Evolutionary conservation across 2,888 invertebrate species (phyloP), one percentile per base, ranked within the genome.

Genomic region (Lepidonotus clava): DNA sequence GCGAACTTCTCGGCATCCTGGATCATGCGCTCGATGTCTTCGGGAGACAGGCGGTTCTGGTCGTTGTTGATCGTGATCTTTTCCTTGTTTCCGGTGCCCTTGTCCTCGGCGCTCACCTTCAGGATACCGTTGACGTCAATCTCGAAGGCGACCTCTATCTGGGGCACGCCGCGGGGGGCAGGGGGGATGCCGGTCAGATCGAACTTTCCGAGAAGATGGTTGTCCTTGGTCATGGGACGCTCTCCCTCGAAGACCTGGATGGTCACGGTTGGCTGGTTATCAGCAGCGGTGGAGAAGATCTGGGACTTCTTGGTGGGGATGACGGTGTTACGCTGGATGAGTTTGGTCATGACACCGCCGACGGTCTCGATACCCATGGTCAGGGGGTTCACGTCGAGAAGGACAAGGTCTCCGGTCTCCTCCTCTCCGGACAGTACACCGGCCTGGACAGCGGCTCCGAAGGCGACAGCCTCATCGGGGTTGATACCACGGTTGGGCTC

Each of bases 291-390:
- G 0, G 99, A 98, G 96, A 99, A 99, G 94, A 99, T 98, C 95
- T 99, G 99, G 0, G 98, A 98, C 94, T 99, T 99, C 96, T 99
- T 99, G 85, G 99, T 99, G 41, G 99, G 99, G 93, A 99, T 99
- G 89, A 99, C 98, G 38, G 99, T 99, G 96, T 99, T 99, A 92
- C 99, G 95, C 86, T 98, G 97, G 94, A 99, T 99, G 86, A 99
- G 96, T 94, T 99, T 99, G 91, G 99, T 99, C 99, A 99, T 99
- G 41, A 99, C 99, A 90, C 99, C 99, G 89, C 99, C 99, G 83
- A 99, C 99, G 66, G 99, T 99, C 95, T 99, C 99, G 93, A 99
- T 99, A 95, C 99, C 99, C 96, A 99, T 96, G 90, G 99, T 99
- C 90, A 99, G 96, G 90, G 99, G 99, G 95, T 99, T 99, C 86